Percentiles rank a stretch among this genome's conserved stretches.
These are phyloP conservation scores for Philotrypesis tridentata DNA, from an alignment of 1,140 invertebrate species.

Conservation along the genomic window DNA sequence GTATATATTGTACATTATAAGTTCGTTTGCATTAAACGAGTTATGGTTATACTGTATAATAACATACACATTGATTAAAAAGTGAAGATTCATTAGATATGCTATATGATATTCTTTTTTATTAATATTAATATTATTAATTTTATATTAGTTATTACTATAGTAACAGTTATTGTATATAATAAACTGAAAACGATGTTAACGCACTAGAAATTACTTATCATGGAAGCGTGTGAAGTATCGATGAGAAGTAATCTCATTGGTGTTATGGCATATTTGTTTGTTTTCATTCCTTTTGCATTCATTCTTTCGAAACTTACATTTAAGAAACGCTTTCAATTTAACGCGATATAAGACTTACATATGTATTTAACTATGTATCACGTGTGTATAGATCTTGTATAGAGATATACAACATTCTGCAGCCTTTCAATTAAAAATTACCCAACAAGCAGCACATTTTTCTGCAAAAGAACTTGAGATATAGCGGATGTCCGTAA, in stretches of 20 bases:
- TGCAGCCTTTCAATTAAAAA: slow-evolving; percentile 45
- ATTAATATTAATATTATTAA: slow-evolving; percentile 18
- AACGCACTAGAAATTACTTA: slow-evolving; percentile 38
- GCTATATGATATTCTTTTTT: slow-evolving; percentile 48
- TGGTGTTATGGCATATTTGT: slow-evolving; percentile 27
- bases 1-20: slow-evolving; percentile 11
- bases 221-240: slow-evolving; percentile 23
- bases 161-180: slow-evolving; percentile 34
- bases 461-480: no score
- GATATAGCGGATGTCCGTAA: no score
- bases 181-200: slow-evolving; percentile 41
- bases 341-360: slow-evolving; percentile 34
- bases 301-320: slow-evolving; percentile 9
- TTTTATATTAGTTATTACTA: slow-evolving; percentile 21
- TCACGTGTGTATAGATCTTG: slow-evolving; percentile 41
- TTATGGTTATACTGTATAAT: slow-evolving; percentile 13
- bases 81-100: slow-evolving; percentile 43
- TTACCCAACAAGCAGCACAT: no score
- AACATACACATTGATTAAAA: slow-evolving; percentile 34
- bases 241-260: slow-evolving; percentile 44
- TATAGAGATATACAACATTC: slow-evolving; percentile 15
- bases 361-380: slow-evolving; percentile 42
- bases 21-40: not conserved
- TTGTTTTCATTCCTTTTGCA: not conserved
- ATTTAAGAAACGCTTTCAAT: slow-evolving; percentile 28